Evolutionary conservation across 2,797 vertebrate species (phyloP).

Genomic region (Clamator glandarius): DNA sequence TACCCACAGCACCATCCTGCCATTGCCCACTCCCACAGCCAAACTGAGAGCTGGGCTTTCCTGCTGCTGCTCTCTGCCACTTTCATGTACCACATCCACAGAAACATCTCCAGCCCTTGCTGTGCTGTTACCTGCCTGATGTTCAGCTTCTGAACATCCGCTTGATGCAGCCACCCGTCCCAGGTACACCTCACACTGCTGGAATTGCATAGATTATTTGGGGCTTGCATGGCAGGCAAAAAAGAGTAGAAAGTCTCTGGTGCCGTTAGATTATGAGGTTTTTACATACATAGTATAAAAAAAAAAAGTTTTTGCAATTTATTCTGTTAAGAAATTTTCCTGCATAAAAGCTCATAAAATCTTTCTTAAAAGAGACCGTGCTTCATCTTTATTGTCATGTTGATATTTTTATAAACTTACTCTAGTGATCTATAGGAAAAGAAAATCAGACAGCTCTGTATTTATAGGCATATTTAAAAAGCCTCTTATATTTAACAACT

Average conservation of each 20-base stretch:
- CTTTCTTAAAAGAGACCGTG: slow-evolving; percentile 13
- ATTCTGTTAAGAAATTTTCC: slow-evolving; percentile 35
- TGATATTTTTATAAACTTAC: slow-evolving; percentile 72
- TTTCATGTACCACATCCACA: fast-evolving
- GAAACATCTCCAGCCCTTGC: neutral
- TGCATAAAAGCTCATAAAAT: slow-evolving; percentile 17
- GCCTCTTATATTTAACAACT: slow-evolving; percentile 76
- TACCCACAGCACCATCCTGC: fast-evolving
- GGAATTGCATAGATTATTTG: neutral
- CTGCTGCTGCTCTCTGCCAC: neutral
- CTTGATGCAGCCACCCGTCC: fast-evolving
- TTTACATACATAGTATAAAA: neutral
- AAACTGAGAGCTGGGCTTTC: neutral
- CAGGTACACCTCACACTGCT: neutral
- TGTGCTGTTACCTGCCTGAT: neutral
- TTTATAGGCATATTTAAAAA: slow-evolving; percentile 68
- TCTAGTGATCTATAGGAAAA: slow-evolving; percentile 63
- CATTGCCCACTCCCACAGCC: neutral
- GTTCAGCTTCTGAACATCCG: fast-evolving
- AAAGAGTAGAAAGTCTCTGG: neutral
- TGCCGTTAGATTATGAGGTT: neutral
- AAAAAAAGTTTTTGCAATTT: neutral
- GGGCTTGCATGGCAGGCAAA: neutral
- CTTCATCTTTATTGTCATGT: slow-evolving; percentile 57
- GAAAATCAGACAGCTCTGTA: slow-evolving; percentile 59